Base-by-base conservation (phyloP, 53 echinoderm and acorn worm genomes). In the Arbacia lixula region DNA sequence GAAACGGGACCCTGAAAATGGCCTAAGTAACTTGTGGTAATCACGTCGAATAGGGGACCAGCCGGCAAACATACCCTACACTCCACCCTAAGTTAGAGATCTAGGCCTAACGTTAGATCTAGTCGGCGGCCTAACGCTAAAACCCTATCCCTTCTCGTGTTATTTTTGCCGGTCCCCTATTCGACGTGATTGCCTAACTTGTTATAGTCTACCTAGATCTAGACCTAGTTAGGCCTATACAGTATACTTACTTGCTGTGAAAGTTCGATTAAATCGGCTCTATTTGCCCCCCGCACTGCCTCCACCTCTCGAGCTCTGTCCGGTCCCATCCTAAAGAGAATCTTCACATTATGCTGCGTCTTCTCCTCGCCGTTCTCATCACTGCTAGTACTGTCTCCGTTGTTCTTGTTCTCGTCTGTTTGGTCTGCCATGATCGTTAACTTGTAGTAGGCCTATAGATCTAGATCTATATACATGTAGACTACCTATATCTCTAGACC, bases 321-420 rank as follows among this genome's bases (percentile, higher is more conserved):
- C 58, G 55, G 55, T 54, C 58, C 58, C 58, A 58, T 58, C 27
- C 27, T 58, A 25, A 58, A 58, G 58, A 58, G 58, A 25, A 58
- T 58, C 58, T 58, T 58, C 26, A 58, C 58, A 58, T 58, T 54
- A 54, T 54, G 55, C 55, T 54, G 55, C 55, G n/a, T 54, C 55
- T 54, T 54, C 55, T 49, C 50, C 50, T 49, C 50, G 50, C 50
- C 50, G 50, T 49, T 49, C 50, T 49, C 50, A 49, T 49, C 50
- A 49, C 50, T 49, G 50, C 50, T 49, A 49, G 50, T 49, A 49
- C 50, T 49, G 50, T 49, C 50, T 49, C 50, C 50, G 50, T 49
- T 49, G 50, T 49, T 49, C 50, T 49, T 49, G 50, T 49, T 49
- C 50, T 49, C 50, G 50, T 49, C 50, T 49, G 50, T 49, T 49